phyloP scores from a whole-genome alignment of 2,888 invertebrate species.

The Cantharis flavilabris region DNA sequence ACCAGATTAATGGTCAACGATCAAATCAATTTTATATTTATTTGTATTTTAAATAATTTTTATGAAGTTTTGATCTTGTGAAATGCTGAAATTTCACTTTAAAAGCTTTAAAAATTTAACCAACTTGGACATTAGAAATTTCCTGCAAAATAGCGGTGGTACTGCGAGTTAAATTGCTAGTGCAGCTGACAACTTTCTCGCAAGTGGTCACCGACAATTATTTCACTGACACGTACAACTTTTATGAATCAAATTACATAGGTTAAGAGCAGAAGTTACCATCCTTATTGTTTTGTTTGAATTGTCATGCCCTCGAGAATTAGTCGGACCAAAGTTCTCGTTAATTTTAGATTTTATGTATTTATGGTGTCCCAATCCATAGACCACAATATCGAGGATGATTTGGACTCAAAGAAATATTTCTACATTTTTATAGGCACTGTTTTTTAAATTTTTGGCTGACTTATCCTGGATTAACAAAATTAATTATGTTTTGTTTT shows the following conservation, averaged over 20 bases:
- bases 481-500: too few species aligned
- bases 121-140: neutral
- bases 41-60: neutral
- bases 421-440: too few species aligned
- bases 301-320: neutral
- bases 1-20: too few species aligned
- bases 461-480: too few species aligned
- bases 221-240: neutral
- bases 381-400: too few species aligned
- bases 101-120: neutral
- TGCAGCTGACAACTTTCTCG: neutral
- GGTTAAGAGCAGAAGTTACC: neutral
- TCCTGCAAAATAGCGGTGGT: neutral
- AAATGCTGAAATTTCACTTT: neutral
- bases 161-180: neutral
- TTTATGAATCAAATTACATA: neutral
- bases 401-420: too few species aligned
- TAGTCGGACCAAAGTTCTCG: neutral
- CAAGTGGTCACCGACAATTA: neutral
- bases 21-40: too few species aligned
- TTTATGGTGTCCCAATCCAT: neutral
- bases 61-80: too few species aligned
- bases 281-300: neutral
- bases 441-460: too few species aligned
- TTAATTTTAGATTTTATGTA: neutral